Percentiles rank a stretch among this genome's conserved stretches.
Evolutionary conservation across 2,113 vertebrate genomes (phyloP).

Genomic region (Centrocercus urophasianus): DNA sequence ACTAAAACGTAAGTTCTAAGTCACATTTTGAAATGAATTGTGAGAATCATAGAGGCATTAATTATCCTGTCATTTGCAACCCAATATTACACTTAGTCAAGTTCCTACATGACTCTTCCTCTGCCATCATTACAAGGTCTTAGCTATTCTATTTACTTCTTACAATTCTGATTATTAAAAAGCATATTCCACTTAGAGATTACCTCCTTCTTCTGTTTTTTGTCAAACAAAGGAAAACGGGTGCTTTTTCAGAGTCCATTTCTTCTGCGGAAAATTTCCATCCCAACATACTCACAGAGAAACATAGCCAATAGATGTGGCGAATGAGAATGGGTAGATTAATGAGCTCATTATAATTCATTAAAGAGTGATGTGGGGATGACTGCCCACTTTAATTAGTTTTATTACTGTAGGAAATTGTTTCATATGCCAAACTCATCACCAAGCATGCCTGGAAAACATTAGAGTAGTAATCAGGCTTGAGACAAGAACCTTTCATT

Average conservation of each 20-base stretch:
- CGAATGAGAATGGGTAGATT: slow-evolving; percentile 68
- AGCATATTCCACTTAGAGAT: not conserved
- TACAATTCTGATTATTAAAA: not conserved
- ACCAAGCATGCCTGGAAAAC: slow-evolving; percentile 78
- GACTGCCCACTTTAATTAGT: slow-evolving; percentile 83
- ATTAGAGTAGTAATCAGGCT: slow-evolving; percentile 73
- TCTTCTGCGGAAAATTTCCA: slow-evolving; percentile 15
- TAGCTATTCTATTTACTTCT: not conserved
- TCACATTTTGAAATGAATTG: not conserved
- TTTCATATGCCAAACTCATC: slow-evolving; percentile 80
- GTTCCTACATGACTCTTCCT: not conserved
- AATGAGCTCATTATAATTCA: slow-evolving; percentile 83
- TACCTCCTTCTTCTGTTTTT: not conserved
- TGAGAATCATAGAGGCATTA: not conserved
- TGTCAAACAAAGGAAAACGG: not conserved
- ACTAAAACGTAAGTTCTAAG: not conserved
- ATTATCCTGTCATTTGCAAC: not conserved
- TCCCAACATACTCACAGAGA: slow-evolving; percentile 8
- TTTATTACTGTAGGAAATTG: slow-evolving; percentile 83
- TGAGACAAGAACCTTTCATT: slow-evolving; percentile 73
- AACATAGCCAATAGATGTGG: slow-evolving; percentile 45
- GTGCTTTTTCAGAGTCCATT: not conserved
- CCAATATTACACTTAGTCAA: not conserved
- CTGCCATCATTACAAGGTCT: accelerated
- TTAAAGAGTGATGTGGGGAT: slow-evolving; percentile 79